These are phyloP conservation scores for Virgularia gustaviana DNA, from an alignment of 92 coral and sea anemone genomes.

Conservation along the genomic window DNA sequence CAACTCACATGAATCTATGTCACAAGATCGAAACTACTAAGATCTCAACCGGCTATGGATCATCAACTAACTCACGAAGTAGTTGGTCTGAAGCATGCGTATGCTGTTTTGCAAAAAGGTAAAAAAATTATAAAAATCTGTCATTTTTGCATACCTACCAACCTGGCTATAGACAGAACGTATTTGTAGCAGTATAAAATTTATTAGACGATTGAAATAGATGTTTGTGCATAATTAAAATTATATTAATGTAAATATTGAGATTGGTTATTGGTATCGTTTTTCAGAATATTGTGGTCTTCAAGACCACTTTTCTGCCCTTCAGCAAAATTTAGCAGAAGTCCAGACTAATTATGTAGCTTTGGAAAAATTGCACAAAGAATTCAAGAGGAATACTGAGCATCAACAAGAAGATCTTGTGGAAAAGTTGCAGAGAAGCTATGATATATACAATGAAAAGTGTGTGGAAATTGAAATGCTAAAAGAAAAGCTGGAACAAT, in stretches of 20 bases:
- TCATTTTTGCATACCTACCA: not conserved
- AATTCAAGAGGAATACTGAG: slow-evolving; percentile 4
- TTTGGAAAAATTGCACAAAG: not conserved
- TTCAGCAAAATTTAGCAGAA: slow-evolving; percentile 19
- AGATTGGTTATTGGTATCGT: not conserved
- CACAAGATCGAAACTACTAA: too few relatives aligned
- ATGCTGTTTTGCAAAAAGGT: slow-evolving; percentile 20
- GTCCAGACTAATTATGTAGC: slow-evolving; percentile 13
- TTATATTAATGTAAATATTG: too few relatives aligned
- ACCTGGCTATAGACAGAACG: too few relatives aligned
- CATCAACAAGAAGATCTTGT: slow-evolving; percentile 25
- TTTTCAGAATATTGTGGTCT: slow-evolving; percentile 41
- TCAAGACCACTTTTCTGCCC: slow-evolving; percentile 26
- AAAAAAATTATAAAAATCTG: not conserved
- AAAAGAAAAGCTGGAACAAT: slow-evolving; percentile 38
- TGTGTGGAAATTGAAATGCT: slow-evolving; percentile 58
- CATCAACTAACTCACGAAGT: too few relatives aligned
- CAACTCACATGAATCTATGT: too few relatives aligned
- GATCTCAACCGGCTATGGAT: too few relatives aligned
- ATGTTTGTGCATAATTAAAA: too few relatives aligned
- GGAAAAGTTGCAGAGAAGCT: slow-evolving; percentile 53
- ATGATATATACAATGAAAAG: slow-evolving; percentile 64
- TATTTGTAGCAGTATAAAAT: not conserved
- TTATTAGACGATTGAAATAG: too few relatives aligned
- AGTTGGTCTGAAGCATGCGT: slow-evolving; percentile 28